Conservation (phyloP, 2,888 invertebrate genomes). For the Gastracanthus pulcherrimus region DNA sequence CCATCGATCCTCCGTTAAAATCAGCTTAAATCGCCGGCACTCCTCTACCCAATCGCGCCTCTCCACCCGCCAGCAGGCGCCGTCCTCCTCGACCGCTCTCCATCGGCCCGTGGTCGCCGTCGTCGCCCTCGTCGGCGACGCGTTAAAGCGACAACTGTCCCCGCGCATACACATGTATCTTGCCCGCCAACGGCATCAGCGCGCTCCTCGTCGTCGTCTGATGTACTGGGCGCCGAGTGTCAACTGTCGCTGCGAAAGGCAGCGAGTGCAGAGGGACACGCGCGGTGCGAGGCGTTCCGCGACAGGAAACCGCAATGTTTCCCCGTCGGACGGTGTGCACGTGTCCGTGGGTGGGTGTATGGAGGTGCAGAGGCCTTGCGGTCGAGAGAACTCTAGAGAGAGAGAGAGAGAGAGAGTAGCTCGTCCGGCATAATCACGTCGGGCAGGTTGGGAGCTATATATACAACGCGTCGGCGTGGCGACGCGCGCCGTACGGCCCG, state of each 20-base stretch:
- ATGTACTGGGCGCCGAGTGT: conserved; percentile 38
- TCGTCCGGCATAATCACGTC: conserved; percentile 25
- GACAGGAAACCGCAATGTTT: conserved; percentile 50
- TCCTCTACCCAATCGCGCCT: no score
- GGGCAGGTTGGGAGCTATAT: neutral
- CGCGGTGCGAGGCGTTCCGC: neutral
- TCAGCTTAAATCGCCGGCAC: no score
- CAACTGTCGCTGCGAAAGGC: conserved; percentile 32
- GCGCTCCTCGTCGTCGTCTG: neutral
- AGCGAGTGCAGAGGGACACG: neutral
- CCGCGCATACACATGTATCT: conserved; percentile 9
- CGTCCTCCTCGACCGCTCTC: no score
- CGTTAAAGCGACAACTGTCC: neutral
- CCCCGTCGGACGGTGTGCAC: conserved; percentile 41
- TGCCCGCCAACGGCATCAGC: conserved; percentile 6
- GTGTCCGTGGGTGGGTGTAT: neutral
- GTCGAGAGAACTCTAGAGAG: no score
- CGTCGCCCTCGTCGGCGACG: no score
- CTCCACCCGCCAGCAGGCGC: no score
- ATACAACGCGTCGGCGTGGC: neutral
- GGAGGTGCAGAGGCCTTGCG: neutral
- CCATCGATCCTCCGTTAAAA: no score
- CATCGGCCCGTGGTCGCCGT: no score
- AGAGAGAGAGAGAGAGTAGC: no score
- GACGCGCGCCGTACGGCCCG: neutral